These are phyloP conservation scores for Corythaixoides concolor DNA, from an alignment of 2,113 vertebrate genomes.

Conservation along the genomic window DNA sequence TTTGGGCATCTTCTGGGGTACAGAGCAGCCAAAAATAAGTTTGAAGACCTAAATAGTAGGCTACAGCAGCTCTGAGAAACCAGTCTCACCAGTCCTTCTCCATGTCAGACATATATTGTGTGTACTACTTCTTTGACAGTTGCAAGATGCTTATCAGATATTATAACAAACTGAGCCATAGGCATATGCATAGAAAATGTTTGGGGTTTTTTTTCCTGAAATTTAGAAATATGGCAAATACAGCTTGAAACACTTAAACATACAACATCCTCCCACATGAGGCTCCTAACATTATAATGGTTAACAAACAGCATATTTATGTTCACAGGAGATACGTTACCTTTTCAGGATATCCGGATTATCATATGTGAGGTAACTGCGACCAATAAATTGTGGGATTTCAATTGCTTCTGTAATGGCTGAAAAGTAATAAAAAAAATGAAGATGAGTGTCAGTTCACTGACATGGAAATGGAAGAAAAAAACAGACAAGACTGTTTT, in stretches of 20 bases:
- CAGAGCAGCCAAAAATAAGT: not conserved
- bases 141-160: not conserved
- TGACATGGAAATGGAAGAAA: not conserved
- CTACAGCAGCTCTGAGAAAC: not conserved
- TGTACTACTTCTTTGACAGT: not conserved
- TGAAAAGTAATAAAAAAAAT: conserved; percentile 58
- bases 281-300: not conserved
- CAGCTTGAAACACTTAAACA: not conserved
- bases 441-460: not conserved
- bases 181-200: not conserved
- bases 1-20: not conserved
- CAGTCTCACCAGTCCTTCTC: not conserved
- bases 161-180: not conserved
- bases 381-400: conserved; percentile 95
- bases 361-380: conserved; percentile 93
- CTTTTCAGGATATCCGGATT: conserved; percentile 91
- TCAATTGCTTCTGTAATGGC: conserved; percentile 93
- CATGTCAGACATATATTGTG: accelerated
- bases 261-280: not conserved
- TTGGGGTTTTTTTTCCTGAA: not conserved
- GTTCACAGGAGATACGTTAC: conserved; percentile 55
- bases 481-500: not conserved
- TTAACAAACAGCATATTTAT: not conserved
- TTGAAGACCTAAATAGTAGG: not conserved
- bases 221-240: not conserved